Evolutionary conservation across 2,113 vertebrate genomes (phyloP).

Genomic region (Paramormyrops kingsleyae): DNA sequence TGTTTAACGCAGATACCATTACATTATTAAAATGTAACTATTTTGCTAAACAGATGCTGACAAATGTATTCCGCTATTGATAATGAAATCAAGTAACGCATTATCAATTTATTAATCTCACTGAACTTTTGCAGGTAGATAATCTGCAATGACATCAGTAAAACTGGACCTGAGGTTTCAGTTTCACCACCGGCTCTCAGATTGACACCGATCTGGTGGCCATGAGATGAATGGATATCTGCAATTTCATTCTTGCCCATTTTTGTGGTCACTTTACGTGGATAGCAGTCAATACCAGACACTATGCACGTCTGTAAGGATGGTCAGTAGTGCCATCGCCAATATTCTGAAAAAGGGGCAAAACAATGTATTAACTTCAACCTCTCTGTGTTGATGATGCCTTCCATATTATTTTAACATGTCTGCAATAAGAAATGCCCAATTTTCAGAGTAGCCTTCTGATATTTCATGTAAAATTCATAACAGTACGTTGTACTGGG

Average conservation of each 20-base stretch:
- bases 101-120: background rate
- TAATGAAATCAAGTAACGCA: background rate
- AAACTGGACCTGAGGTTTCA: background rate
- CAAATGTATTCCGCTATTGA: background rate
- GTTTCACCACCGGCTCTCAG: background rate
- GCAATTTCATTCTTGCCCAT: slow-evolving; percentile 98
- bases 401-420: background rate
- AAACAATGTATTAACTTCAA: background rate
- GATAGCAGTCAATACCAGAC: slow-evolving; percentile 92
- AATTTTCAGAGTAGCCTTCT: background rate
- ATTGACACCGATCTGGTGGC: slow-evolving; percentile 77
- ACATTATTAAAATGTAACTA: background rate
- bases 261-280: slow-evolving; percentile 86
- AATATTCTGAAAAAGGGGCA: slow-evolving; percentile 71
- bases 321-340: slow-evolving; percentile 91
- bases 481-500: background rate
- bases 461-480: background rate
- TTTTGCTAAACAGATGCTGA: background rate
- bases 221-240: slow-evolving; percentile 96
- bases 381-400: background rate
- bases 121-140: background rate
- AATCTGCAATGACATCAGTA: background rate
- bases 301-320: slow-evolving; percentile 95
- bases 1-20: background rate
- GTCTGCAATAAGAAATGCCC: background rate